A percentile compares a stretch with the other conserved stretches of the same genome.
These are phyloP conservation scores for Xenentodon cancila DNA, from an alignment of 2,797 vertebrate genomes.

Conservation along the genomic window DNA sequence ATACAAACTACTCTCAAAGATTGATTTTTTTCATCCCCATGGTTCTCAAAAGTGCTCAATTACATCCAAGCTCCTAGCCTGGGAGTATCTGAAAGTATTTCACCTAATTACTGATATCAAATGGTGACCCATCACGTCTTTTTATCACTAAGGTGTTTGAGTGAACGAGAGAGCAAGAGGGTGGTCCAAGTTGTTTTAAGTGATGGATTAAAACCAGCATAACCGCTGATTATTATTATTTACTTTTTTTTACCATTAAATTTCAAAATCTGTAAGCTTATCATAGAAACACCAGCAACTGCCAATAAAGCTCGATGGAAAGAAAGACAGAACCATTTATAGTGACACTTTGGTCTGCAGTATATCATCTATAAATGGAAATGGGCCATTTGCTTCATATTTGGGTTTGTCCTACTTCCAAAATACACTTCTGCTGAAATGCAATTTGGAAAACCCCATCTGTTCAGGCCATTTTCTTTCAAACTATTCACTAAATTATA, in stretches of 20 bases:
- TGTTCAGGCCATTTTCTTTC: background rate
- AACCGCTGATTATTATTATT: background rate
- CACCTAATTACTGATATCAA: slow-evolving; percentile 46
- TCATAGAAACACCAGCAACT: background rate
- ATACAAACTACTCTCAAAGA: slow-evolving; percentile 39
- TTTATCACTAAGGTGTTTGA: slow-evolving; percentile 35
- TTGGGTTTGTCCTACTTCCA: slow-evolving; percentile 35
- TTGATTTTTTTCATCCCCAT: slow-evolving; percentile 24
- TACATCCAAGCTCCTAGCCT: slow-evolving; percentile 11
- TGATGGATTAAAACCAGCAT: background rate
- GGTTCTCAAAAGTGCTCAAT: slow-evolving; percentile 11
- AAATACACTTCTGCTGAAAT: slow-evolving; percentile 5
- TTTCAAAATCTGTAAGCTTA: background rate
- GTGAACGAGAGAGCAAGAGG: slow-evolving; percentile 28
- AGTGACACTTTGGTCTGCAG: background rate
- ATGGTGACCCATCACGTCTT: slow-evolving; percentile 32
- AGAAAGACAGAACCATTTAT: background rate
- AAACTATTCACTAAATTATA: slow-evolving; percentile 15
- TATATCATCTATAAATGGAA: slow-evolving; percentile 26
- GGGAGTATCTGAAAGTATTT: slow-evolving; percentile 36
- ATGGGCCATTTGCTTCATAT: slow-evolving; percentile 26
- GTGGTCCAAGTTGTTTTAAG: slow-evolving; percentile 15
- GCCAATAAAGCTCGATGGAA: slow-evolving; percentile 2
- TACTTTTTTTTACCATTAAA: too few species aligned
- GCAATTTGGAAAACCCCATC: slow-evolving; percentile 3